These are phyloP conservation scores for Epirrhoe tristata DNA, from an alignment of 2,888 invertebrate genomes.

Conservation along the genomic window DNA sequence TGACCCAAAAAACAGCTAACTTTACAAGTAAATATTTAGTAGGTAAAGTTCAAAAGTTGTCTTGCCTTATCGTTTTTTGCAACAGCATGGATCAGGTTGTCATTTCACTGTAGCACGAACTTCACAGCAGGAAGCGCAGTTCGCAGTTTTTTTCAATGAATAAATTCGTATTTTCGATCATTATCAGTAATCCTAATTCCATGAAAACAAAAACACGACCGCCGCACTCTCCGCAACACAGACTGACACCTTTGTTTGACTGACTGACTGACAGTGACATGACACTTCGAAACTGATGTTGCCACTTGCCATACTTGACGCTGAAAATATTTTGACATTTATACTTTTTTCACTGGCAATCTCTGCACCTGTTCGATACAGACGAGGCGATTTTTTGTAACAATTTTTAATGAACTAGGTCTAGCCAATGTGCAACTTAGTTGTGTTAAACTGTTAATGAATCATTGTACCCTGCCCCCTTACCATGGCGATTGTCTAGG, in stretches of 20 bases:
- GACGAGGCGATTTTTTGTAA: not conserved
- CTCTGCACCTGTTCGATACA: not conserved
- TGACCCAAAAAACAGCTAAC: constrained; percentile 6
- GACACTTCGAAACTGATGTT: constrained; percentile 3
- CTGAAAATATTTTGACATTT: too few relatives aligned
- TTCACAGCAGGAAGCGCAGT: constrained; percentile 17
- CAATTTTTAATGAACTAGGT: too few relatives aligned
- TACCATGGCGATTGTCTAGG: too few relatives aligned
- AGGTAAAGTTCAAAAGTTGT: constrained; percentile 3
- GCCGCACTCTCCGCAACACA: constrained; percentile 54
- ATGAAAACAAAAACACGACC: constrained; percentile 69
- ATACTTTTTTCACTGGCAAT: not conserved
- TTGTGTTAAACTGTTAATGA: too few relatives aligned
- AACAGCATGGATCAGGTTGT: constrained; percentile 14
- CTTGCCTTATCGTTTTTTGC: constrained; percentile 15
- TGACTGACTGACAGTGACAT: too few relatives aligned
- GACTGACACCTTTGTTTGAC: constrained; percentile 61
- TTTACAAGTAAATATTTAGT: constrained; percentile 3
- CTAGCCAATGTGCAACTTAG: too few relatives aligned
- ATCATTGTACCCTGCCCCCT: too few relatives aligned
- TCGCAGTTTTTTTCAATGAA: constrained; percentile 6
- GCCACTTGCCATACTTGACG: constrained; percentile 9
- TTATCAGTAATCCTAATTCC: constrained; percentile 62
- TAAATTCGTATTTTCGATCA: constrained; percentile 57
- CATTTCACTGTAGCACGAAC: constrained; percentile 34